Evolutionary conservation across 1,140 invertebrate species (phyloP), one percentile per base, ranked within the genome.

Genomic region (Euglossa dilemma): DNA sequence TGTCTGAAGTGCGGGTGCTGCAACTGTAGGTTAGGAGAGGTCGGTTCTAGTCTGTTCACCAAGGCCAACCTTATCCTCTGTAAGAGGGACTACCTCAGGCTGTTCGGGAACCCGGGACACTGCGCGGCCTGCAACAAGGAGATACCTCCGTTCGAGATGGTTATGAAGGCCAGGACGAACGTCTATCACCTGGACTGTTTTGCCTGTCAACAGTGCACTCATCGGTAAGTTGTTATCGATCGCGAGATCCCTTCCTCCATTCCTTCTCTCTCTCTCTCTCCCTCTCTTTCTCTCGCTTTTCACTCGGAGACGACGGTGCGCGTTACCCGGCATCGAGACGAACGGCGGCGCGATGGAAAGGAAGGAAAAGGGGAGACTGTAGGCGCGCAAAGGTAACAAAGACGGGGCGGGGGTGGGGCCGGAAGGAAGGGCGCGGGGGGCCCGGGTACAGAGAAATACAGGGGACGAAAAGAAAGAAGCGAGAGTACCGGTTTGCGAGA

Each of bases 181-280:
- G 98, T 99, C 61, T 99, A 99, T 93, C 99, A 99, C 94, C 95
- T 99, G 85, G 98, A 99, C 93, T 99, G 99, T 94, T 99, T 99
- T 93, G 98, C 98, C 64, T 99, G 99, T 94, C 98, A 99, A 93
- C 98, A 99, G 94, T 99, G 99, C 93, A 99, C 98, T 95, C 98
- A 99, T 94, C 98, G 98, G 99, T 99, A 93, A 96, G 95, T 94
- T 56, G 52, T 28, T 71, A 16, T 9, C 64, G 43, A 43, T 50
- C n/a, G 6, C 1, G 7, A 14, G 25, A 12, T 59, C 43, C 36
- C 59, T 1, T 20, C 4, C 12, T 57, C 28, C 0, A 11, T 23
- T 43, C 23, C 3, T 16, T 18, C 18, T 50, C 9, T 7, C 23
- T 8, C 6, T 59, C 8, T 54, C 16, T 54, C 14, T 54, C 8